phyloP scores from a whole-genome alignment of 2,797 vertebrate genomes.

The Serranus cabrilla region DNA sequence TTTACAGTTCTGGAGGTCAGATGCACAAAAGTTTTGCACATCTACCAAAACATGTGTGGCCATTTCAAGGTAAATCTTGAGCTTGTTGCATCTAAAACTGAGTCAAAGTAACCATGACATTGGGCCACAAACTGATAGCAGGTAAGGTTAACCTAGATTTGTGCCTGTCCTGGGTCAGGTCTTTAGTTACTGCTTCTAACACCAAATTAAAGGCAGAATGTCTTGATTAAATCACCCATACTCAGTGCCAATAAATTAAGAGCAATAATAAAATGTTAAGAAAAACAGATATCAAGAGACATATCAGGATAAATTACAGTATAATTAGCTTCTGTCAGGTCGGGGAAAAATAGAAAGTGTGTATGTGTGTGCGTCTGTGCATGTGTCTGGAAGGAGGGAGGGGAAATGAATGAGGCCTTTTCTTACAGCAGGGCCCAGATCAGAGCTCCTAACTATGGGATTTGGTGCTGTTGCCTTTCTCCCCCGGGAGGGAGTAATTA shows the following conservation, averaged over 20 bases:
- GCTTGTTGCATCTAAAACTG: background rate
- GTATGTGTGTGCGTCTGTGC: constrained; percentile 9
- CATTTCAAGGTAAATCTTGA: background rate
- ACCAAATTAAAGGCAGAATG: background rate
- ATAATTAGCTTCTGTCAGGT: constrained; percentile 58
- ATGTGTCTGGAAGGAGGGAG: constrained; percentile 63
- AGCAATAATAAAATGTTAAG: constrained; percentile 33
- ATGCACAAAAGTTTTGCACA: background rate
- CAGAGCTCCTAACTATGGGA: constrained; percentile 88
- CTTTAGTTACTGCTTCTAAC: background rate
- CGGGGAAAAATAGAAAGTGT: constrained; percentile 47
- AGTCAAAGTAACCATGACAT: background rate
- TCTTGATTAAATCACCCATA: background rate
- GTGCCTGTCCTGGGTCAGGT: no score
- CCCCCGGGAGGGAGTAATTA: constrained; percentile 88
- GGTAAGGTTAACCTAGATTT: background rate
- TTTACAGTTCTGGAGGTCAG: background rate
- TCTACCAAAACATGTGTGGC: background rate
- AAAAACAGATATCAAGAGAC: constrained; percentile 47
- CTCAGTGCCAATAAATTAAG: constrained; percentile 13
- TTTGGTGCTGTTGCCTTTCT: constrained; percentile 88
- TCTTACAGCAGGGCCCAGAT: constrained; percentile 84
- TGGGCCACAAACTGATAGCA: background rate
- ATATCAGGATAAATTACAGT: constrained; percentile 49
- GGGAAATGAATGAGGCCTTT: constrained; percentile 84